phyloP scores from a whole-genome alignment of 2,888 invertebrate species.

The Sarcophaga variegata region DNA sequence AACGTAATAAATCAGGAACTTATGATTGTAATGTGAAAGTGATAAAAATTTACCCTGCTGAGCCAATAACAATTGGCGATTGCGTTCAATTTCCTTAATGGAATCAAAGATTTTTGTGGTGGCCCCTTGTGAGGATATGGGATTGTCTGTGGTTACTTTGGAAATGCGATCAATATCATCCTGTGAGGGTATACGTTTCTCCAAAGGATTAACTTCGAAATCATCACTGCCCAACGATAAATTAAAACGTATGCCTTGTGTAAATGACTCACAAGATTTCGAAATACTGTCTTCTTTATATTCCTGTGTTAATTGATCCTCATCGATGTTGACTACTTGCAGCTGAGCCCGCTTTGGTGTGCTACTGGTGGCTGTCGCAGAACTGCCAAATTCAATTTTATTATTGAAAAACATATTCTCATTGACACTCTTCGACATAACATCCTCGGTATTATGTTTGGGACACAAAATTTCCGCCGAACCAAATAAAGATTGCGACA shows the following conservation, averaged over 20 bases:
- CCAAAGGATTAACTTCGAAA: constrained; percentile 81
- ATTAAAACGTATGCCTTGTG: constrained; percentile 74
- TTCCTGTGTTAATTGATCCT: constrained; percentile 60
- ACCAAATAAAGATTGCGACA: constrained; percentile 81
- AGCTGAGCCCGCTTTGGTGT: constrained; percentile 78
- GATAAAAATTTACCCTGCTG: constrained; percentile 88
- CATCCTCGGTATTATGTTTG: constrained; percentile 75
- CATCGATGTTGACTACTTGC: constrained; percentile 75
- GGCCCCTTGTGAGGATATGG: constrained; percentile 87
- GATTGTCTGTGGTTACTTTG: constrained; percentile 92
- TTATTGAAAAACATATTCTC: constrained; percentile 81
- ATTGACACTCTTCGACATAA: constrained; percentile 81
- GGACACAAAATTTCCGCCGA: constrained; percentile 80
- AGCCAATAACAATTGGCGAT: constrained; percentile 91
- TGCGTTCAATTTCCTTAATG: constrained; percentile 93
- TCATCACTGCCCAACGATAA: constrained; percentile 81
- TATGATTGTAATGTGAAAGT: not conserved
- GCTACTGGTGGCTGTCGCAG: constrained; percentile 70
- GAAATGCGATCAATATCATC: constrained; percentile 94
- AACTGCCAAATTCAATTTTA: constrained; percentile 77
- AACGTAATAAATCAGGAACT: not conserved
- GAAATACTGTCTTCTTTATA: constrained; percentile 37
- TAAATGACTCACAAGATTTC: constrained; percentile 63
- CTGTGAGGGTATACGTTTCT: constrained; percentile 86
- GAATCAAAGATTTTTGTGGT: constrained; percentile 92